Evolutionary conservation across 2,888 invertebrate genomes (phyloP), one percentile per base, ranked within the genome.

Genomic region (Cryptocephalus primarius): DNA sequence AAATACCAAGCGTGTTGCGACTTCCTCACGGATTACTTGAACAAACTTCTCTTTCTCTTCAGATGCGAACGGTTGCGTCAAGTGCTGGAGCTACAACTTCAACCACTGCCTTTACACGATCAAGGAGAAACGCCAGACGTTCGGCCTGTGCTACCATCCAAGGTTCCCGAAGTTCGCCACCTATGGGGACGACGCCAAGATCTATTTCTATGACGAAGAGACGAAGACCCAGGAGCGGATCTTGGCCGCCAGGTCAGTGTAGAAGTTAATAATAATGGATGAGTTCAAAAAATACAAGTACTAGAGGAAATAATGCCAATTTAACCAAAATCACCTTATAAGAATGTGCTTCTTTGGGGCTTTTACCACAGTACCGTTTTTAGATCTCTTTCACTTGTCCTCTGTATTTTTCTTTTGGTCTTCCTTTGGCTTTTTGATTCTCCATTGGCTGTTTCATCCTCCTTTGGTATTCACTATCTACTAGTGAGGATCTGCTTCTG

Each of bases 151-250:
- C 40, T 83, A 80, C 58, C 80, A 82, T 61, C 77, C 78, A 22
- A 70, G 73, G 9, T 70, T 75, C 48, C 75, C 74, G 10, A 75
- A 75, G 57, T 75, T 77, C 49, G 68, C 75, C 1, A 80, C 82
- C 0, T 78, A 77, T 46, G 83, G 83, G 0, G 80, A 80, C 56
- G 80, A 83, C 60, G 70, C 75, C 12, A 78, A 73, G 60, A 65
- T 84, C 36, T 75, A 75, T 56, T 73, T 83, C 63, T 84, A 83
- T 60, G 82, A 84, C 56, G 82, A 81, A 66, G 82, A 83, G 68
- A 79, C 77, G 10, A 77, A 76, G 61, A 77, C 75, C 4, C 77
- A 77, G 60, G 82, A 82, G 63, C 70, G 80, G 49, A 72, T 79
- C 44, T 75, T 80, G 59, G 72, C 74, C 54, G 70, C 74, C 46